These are phyloP conservation scores for Pyrrhosoma nymphula DNA, from an alignment of 2,888 invertebrate genomes.

Conservation along the genomic window DNA sequence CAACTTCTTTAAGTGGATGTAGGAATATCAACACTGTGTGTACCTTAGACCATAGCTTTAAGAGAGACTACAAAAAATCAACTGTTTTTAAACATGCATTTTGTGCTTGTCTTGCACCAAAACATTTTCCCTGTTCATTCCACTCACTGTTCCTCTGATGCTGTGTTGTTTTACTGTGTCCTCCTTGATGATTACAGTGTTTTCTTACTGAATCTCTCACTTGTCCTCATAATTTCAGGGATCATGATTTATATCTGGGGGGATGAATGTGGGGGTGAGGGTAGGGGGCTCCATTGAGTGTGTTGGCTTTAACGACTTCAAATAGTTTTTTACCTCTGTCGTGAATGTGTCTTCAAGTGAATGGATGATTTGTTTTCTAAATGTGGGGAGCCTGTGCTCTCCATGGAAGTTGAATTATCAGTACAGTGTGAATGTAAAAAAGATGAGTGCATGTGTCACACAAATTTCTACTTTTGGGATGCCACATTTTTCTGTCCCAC, in stretches of 20 bases:
- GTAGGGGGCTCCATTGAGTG: slow-evolving; percentile 45
- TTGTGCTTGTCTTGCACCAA: slow-evolving; percentile 67
- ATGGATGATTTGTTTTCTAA: slow-evolving; percentile 17
- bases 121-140: slow-evolving; percentile 67
- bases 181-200: slow-evolving; percentile 62
- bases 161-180: slow-evolving; percentile 67
- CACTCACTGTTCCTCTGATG: slow-evolving; percentile 65
- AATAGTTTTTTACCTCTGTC: slow-evolving; percentile 57
- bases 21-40: slow-evolving; percentile 67
- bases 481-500: slow-evolving; percentile 59
- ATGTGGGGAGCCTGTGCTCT: slow-evolving; percentile 50
- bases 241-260: slow-evolving; percentile 51
- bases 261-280: background rate
- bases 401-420: slow-evolving; percentile 31
- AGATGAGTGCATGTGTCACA: slow-evolving; percentile 52
- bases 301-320: slow-evolving; percentile 57
- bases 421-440: slow-evolving; percentile 38
- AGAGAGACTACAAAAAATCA: slow-evolving; percentile 63
- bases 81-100: slow-evolving; percentile 66
- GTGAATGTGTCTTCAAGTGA: slow-evolving; percentile 60
- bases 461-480: slow-evolving; percentile 61
- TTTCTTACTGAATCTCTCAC: slow-evolving; percentile 66
- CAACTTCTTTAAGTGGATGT: slow-evolving; percentile 65
- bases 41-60: slow-evolving; percentile 67
- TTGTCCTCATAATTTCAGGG: slow-evolving; percentile 67